Base-by-base conservation (phyloP, 1,140 invertebrate species). In the Monochamus saltuarius region DNA sequence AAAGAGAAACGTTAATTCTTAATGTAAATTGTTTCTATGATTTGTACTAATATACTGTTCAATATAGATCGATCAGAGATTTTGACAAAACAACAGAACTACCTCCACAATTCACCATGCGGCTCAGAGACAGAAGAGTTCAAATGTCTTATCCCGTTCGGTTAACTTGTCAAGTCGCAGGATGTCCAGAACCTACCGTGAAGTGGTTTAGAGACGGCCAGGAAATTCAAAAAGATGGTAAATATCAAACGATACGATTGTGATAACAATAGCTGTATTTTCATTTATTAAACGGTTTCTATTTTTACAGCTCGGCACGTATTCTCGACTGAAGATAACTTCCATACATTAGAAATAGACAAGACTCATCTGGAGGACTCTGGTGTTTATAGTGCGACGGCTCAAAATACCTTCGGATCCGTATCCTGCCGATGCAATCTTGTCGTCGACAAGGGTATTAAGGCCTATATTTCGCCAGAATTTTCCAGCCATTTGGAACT, bases 51-150 rank as follows among this genome's bases (percentile, higher is more conserved):
- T 2, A 3, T 6, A 29, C 2, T 29, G 2, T 29, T 2, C 6
- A 29, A 29, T 29, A 29, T 57, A 73, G 71, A 34, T 61, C 61
- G n/a, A 52, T 73, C 4, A 66, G 64, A 59, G 66, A 70, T 37
- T 66, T 54, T 14, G 64, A 64, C n/a, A 61, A 38, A 22, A 40
- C 50, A 10, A 57, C 61, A 36, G 67, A 69, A 14, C 35, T 83
- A 56, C 78, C 91, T 1, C 94, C 93, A 0, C 88, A 92, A 68
- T 95, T 95, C 70, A 93, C 90, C 0, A 92, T 94, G 87, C 83
- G 90, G 17, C 77, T 95, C 19, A 82, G 89, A n/a, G 90, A 94
- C 72, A 82, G 91, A 51, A 81, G 89, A 7, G 89, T 93, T 0
- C 89, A 92, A 72, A 83, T 87, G 6, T 89, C 89, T 0, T 93